Evolutionary conservation across 2,113 vertebrate genomes (phyloP).

Genomic region (Aspidoscelis tigris): DNA sequence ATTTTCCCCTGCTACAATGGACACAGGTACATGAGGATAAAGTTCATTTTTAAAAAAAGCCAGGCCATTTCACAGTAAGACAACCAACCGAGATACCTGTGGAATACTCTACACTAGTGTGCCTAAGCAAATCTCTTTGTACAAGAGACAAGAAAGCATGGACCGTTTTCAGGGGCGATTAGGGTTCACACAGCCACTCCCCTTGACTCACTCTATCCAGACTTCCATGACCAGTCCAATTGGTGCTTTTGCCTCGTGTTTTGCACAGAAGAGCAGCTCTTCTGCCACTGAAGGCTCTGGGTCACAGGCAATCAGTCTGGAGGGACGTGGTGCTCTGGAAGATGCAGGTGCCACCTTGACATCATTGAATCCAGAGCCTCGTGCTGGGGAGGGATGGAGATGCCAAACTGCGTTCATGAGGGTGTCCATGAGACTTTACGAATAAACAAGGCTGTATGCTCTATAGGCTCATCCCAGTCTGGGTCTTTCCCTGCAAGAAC

Average conservation of each 20-base stretch:
- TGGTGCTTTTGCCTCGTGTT: not conserved
- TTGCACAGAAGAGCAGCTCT: not conserved
- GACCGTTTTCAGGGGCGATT: not conserved
- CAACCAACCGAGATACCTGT: not conserved
- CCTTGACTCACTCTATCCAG: not conserved
- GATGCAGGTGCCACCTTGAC: not conserved
- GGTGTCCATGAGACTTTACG: not conserved
- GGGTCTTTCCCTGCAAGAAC: constrained; percentile 15
- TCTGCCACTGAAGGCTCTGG: not conserved
- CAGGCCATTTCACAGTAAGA: not conserved
- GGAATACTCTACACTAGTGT: not conserved
- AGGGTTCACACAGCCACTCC: not conserved
- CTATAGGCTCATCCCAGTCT: not conserved
- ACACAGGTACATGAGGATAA: not conserved
- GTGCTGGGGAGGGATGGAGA: not conserved
- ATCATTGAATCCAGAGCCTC: not conserved
- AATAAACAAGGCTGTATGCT: not conserved
- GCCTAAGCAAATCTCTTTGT: not conserved
- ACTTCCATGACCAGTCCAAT: not conserved
- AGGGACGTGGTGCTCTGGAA: not conserved
- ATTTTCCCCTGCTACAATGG: not conserved
- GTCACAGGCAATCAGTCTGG: constrained; percentile 12
- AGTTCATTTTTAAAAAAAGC: too few species aligned
- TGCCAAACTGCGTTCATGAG: not conserved
- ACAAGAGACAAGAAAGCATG: not conserved